Conservation (phyloP, 2,113 vertebrate species). For the Urocitellus parryii region DNA sequence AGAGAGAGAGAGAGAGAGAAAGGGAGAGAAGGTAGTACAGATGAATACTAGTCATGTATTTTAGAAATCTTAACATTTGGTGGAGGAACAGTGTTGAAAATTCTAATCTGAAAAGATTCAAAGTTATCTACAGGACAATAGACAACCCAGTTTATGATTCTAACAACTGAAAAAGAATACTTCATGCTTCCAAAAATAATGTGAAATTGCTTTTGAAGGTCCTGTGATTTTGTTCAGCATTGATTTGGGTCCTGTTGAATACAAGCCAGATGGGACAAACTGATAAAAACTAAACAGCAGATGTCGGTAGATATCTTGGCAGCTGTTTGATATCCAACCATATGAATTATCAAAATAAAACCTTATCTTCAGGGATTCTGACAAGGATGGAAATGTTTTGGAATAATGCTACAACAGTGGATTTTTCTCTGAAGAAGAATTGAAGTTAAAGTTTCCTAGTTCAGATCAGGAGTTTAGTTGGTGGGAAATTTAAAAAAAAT, state of each 20-base stretch:
- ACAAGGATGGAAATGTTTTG: slow-evolving; percentile 68
- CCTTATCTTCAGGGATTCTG: slow-evolving; percentile 67
- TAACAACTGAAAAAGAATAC: slow-evolving; percentile 48
- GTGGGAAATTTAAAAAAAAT: background rate
- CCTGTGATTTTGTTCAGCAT: slow-evolving; percentile 64
- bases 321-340: slow-evolving; percentile 78
- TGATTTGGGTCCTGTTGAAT: slow-evolving; percentile 74
- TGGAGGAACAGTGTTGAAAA: background rate
- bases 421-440: slow-evolving; percentile 42
- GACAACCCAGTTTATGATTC: background rate
- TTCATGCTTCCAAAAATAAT: slow-evolving; percentile 61
- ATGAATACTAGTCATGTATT: background rate
- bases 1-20: too few species aligned
- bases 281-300: slow-evolving; percentile 71
- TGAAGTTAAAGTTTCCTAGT: slow-evolving; percentile 26
- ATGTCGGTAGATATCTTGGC: slow-evolving; percentile 72
- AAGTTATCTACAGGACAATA: slow-evolving; percentile 15
- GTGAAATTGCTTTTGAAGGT: slow-evolving; percentile 71
- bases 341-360: slow-evolving; percentile 79
- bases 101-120: slow-evolving; percentile 48
- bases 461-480: slow-evolving; percentile 43
- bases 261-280: slow-evolving; percentile 74
- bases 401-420: background rate
- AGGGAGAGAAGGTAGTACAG: background rate
- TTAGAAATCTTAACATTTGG: slow-evolving; percentile 43